Evolutionary conservation across 2,113 vertebrate genomes (phyloP), one percentile per base, ranked within the genome.

Genomic region (Cnemophilus loriae): DNA sequence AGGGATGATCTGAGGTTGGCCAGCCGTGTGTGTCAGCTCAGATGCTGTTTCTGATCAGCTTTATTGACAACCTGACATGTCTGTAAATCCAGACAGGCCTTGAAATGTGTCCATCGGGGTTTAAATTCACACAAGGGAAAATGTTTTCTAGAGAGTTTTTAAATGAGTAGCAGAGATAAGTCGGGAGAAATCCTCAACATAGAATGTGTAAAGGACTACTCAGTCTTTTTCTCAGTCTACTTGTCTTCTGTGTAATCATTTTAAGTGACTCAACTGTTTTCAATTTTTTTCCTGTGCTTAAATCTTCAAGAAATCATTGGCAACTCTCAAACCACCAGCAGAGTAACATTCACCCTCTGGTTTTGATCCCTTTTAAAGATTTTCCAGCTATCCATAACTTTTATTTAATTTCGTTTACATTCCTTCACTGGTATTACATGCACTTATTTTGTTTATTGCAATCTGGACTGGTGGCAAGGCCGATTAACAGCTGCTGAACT

Each of bases 401-500:
- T 69, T 74, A 61, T 32, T 88, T 90, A 11, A 14, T 80, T 79
- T 68, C 19, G 26, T 91, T 84, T 64, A 33, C 24, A 10, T n/a
- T 86, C 53, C 47, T 75, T 33, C 42, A 47, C 27, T 82, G n/a
- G 4, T 55, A 22, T 73, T 57, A 53, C 22, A 24, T 50, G 46
- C 52, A 47, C 28, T 60, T 87, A 77, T 1, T 76, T 70, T 81
- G 24, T 85, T 90, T 61, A 59, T 85, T 74, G 39, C 21, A 53
- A 7, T 65, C 56, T 74, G 39, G 16, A 23, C 46, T 64, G 20
- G 52, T 77, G 33, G 76, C 71, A 78, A 84, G 86, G 21, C 86
- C 47, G 39, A 80, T 90, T 95, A 94, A 83, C 42, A 60, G 56
- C 64, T 95, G 42, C 63, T 95, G 79, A 90, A 93, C 52, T 89